Evolutionary conservation across 2,888 invertebrate species (phyloP), one percentile per base, ranked within the genome.

Genomic region (Aleiodes leptofemur): DNA sequence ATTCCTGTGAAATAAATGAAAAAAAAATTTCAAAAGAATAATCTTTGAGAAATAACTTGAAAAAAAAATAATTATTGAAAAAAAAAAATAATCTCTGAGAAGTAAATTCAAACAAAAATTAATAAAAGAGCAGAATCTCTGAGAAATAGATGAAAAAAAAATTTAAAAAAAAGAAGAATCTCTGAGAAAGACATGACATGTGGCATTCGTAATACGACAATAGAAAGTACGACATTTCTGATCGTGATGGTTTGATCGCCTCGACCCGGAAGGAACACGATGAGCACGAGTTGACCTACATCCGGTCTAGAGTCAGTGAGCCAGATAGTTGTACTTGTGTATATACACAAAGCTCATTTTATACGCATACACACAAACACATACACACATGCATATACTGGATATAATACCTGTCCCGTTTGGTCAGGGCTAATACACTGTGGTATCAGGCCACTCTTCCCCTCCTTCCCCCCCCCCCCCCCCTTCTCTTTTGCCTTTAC

Each of bases 251-350:
- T 76, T 43, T 79, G 74, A 64, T 78, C 74, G 78, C 76, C 76
- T 76, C 84, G 87, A 88, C 85, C 86, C 88, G 88, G 87, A 87
- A 88, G 87, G 84, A 86, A 84, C 83, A 79, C 76, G 78, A 82
- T 82, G 84, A 83, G 73, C 74, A 84, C 84, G 80, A 82, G 84
- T 76, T 86, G 87, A 87, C 88, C 88, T 84, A 86, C 85, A 86
- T 88, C 84, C 82, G 81, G 81, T 75, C 31, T 31, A 51, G 48
- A 64, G 53, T 61, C 53, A 64, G 69, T 74, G 61, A 61, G 64
- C 68, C 66, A 34, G 71, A 59, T 64, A 34, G 69, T 75, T 53
- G 61, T 74, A 9, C 48, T 34, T 43, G 61, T 43, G 34, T 68
- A 2, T 23, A 23, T 23, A 23, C 23, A 16, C 73, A 73, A 72